Evolutionary conservation across 2,888 invertebrate species (phyloP).

Genomic region (Drosophila mimica): DNA sequence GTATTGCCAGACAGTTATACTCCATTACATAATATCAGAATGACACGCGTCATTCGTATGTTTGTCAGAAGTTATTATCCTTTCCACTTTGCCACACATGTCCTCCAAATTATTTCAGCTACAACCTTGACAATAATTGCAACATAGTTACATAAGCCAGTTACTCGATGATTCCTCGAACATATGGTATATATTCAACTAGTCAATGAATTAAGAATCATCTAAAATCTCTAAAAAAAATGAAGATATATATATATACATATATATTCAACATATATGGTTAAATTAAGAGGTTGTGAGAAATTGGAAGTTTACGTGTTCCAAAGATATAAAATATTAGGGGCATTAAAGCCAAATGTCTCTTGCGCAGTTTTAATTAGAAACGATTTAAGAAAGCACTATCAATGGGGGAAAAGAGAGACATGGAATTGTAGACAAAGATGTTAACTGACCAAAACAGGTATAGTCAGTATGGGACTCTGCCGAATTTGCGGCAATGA

Average conservation of each 20-base stretch:
- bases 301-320: not conserved
- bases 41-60: constrained; percentile 46
- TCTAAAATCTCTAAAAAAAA: not conserved
- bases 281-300: not conserved
- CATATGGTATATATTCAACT: not conserved
- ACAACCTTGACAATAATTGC: constrained; percentile 24
- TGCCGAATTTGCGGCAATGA: not conserved
- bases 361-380: no score
- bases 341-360: no score
- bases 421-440: not conserved
- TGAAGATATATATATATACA: not conserved
- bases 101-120: not conserved
- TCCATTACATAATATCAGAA: constrained; percentile 36
- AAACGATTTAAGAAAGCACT: not conserved
- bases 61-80: constrained; percentile 12
- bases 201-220: not conserved
- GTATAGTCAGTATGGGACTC: not conserved
- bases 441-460: not conserved
- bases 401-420: not conserved
- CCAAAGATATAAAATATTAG: not conserved
- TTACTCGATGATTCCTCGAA: not conserved
- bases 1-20: not conserved
- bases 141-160: not conserved
- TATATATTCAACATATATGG: not conserved
- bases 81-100: constrained; percentile 42